Percentiles rank a stretch among this genome's conserved stretches.
Conservation (phyloP, 2,797 vertebrate genomes). For the Halcyon chelicuti region DNA sequence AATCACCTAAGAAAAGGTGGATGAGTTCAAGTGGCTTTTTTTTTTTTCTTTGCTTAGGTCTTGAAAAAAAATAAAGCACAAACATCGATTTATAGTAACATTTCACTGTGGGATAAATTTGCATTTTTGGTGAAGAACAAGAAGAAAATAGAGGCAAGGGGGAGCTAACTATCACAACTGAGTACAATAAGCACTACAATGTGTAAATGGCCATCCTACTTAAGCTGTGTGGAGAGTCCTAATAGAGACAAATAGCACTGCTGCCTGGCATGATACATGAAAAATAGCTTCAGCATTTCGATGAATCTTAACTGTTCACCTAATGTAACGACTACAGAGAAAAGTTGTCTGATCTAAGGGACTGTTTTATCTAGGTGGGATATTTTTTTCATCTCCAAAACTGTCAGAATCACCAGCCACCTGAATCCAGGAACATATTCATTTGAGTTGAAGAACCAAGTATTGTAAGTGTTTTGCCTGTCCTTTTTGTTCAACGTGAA, state of each 20-base stretch:
- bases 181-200: background rate
- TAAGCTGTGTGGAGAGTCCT: background rate
- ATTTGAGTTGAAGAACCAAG: background rate
- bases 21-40: background rate
- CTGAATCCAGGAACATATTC: background rate
- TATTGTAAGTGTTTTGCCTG: background rate
- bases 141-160: background rate
- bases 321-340: constrained; percentile 15
- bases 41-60: background rate
- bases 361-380: background rate
- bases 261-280: background rate
- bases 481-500: background rate
- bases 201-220: background rate
- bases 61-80: background rate
- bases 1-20: background rate
- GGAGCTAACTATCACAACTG: background rate
- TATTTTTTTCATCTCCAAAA: background rate
- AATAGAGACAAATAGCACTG: background rate
- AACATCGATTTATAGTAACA: background rate
- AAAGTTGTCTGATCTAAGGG: constrained; percentile 10
- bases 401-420: background rate
- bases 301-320: background rate
- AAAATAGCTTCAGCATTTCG: constrained; percentile 9
- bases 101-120: background rate
- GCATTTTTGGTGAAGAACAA: background rate